Evolutionary conservation across 2,888 invertebrate genomes (phyloP), one percentile per base, ranked within the genome.

Genomic region (Mechanitis messenoides): DNA sequence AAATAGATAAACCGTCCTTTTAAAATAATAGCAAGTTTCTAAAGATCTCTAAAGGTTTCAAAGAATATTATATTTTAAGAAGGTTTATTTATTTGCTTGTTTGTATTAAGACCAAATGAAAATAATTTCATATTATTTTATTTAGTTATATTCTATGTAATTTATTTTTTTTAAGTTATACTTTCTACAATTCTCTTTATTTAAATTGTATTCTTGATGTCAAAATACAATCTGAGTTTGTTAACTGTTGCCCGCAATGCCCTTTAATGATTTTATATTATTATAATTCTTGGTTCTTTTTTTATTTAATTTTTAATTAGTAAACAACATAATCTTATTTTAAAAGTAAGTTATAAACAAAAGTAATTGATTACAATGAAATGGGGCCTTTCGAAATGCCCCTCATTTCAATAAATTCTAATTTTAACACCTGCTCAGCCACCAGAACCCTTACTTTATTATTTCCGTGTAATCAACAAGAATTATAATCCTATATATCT

Each of bases 31-130:
- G 9, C 42, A 9, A 42, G 9, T 20, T 20, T 20, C 20, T 20
- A 20, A 20, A 20, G 20, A 20, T 20, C 20, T 20, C 20, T 20
- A 20, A 20, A 20, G 20, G 20, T 42, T 58, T 58, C 42, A 20
- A 53, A 33, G 75, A 71, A 74, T 74, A 75, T 74, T 57, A 46
- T 42, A 7, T 53, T 58, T 38, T 12, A 57, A 45, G 33, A 33
- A 33, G n/a, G 11, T 20, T 50, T 58, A 3, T 12, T 12, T 45
- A 56, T 20, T 20, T 20, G 20, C 20, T 20, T 20, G 31, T 35
- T 9, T 55, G n/a, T 9, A 3, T 35, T 20, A 31, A 35, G 33
- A 55, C 35, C 2, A 11, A 20, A 20, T 20, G 1, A 20, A 20
- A 20, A 20, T 20, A 20, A 20, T 20, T 20, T 20, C 20, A 20